Percentiles rank a stretch among this genome's conserved stretches.
These are phyloP conservation scores for Laticauda colubrina DNA, from an alignment of 2,113 vertebrate genomes.

Conservation along the genomic window DNA sequence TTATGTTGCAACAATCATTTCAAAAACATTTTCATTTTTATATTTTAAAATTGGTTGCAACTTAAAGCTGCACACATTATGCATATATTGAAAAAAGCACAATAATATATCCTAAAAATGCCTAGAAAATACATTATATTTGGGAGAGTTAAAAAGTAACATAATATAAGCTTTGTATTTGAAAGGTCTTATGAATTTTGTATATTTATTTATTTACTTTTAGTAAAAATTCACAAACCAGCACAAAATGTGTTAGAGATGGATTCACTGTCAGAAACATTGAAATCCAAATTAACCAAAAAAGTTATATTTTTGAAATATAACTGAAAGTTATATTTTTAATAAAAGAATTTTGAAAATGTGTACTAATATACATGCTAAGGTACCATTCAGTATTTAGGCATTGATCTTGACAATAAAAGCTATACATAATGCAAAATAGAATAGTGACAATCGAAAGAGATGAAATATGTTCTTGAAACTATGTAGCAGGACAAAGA, in stretches of 20 bases:
- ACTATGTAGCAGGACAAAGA: not conserved
- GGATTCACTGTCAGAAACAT: not conserved
- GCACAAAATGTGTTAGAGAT: not conserved
- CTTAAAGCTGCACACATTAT: not conserved
- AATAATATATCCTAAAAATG: not conserved
- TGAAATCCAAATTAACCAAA: not conserved
- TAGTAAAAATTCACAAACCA: not conserved
- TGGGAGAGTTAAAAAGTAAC: not conserved
- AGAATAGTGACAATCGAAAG: not conserved
- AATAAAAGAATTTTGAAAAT: not conserved
- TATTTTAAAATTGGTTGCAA: not conserved
- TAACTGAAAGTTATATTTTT: not conserved
- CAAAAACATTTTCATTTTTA: not conserved
- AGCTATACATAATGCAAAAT: not conserved
- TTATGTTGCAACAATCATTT: not conserved
- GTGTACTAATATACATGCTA: not conserved
- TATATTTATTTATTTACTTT: not conserved
- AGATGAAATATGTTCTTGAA: not conserved
- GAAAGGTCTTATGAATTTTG: not conserved
- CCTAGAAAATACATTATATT: not conserved
- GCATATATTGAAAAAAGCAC: not conserved
- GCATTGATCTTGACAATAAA: not conserved
- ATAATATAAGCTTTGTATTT: not conserved
- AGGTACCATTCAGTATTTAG: not conserved
- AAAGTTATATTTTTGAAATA: no score